These are phyloP conservation scores for Lepilemur ruficaudatus DNA, from an alignment of 2,797 vertebrate species.

Conservation along the genomic window DNA sequence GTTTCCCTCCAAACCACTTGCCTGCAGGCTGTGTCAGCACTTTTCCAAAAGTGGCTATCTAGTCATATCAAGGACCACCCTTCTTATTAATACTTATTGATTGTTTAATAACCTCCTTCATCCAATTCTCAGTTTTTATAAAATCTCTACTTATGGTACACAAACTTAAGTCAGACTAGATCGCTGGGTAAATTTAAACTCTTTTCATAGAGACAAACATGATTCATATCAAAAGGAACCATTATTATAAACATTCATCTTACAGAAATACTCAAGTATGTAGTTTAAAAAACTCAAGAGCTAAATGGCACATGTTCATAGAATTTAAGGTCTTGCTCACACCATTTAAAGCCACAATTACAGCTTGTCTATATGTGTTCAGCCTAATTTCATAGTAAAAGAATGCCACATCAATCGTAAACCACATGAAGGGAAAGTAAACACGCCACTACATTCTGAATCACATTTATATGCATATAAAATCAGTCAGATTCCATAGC, in stretches of 20 bases:
- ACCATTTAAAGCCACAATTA: constrained; percentile 37
- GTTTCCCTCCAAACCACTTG: background rate
- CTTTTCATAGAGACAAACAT: constrained; percentile 25
- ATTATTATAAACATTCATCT: background rate
- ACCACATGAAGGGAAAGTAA: constrained; percentile 83
- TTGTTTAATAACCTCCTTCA: constrained; percentile 4
- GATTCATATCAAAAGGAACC: constrained; percentile 51
- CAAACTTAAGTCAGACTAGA: constrained; percentile 23
- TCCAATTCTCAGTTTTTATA: constrained; percentile 28
- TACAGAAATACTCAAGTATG: constrained; percentile 61
- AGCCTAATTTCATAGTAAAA: constrained; percentile 67
- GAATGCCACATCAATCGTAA: constrained; percentile 79
- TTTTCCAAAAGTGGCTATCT: constrained; percentile 32
- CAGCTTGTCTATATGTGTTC: constrained; percentile 40
- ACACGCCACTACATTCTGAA: constrained; percentile 72
- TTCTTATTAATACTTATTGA: background rate
- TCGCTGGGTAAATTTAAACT: constrained; percentile 20
- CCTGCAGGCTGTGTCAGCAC: background rate
- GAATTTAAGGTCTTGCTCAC: constrained; percentile 25
- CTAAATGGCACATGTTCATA: constrained; percentile 9
- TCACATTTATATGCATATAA: constrained; percentile 37
- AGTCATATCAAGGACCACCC: background rate
- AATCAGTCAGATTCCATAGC: background rate
- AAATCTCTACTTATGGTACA: constrained; percentile 11
- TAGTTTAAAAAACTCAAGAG: background rate